phyloP scores from a whole-genome alignment of 1,140 invertebrate species.

The Bombus impatiens region DNA sequence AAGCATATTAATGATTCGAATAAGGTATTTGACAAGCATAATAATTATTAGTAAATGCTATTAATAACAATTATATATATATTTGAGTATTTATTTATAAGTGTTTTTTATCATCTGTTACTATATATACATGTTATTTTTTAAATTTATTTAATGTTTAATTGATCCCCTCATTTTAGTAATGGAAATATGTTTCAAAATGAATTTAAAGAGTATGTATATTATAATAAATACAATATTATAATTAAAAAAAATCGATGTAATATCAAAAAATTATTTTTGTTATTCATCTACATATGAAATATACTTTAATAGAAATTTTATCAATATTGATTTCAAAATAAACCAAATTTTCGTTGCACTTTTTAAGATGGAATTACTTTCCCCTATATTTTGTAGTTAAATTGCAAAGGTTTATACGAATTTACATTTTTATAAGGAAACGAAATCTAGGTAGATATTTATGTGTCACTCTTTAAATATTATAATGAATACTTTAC shows the following conservation, averaged over 20 bases:
- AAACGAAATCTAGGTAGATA: background rate
- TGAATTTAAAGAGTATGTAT: background rate
- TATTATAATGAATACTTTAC: background rate
- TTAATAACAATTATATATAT: background rate
- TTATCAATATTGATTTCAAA: background rate
- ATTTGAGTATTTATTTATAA: too few relatives aligned
- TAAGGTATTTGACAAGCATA: background rate
- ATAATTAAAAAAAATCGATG: background rate
- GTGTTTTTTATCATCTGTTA: background rate
- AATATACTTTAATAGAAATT: background rate
- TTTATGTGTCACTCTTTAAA: background rate
- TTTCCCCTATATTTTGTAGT: background rate
- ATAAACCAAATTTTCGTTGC: background rate
- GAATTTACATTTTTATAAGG: background rate
- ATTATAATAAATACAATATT: background rate
- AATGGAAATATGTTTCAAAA: too few relatives aligned
- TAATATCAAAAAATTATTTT: background rate
- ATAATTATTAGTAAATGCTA: background rate
- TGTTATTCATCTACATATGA: background rate
- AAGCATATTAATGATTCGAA: conserved; percentile 14
- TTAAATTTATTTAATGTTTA: background rate
- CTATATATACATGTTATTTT: background rate
- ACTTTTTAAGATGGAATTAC: background rate
- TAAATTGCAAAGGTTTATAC: background rate
- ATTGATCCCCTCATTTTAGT: background rate